Evolutionary conservation across 2,797 vertebrate genomes (phyloP).

Genomic region (Halcyon chelicuti): DNA sequence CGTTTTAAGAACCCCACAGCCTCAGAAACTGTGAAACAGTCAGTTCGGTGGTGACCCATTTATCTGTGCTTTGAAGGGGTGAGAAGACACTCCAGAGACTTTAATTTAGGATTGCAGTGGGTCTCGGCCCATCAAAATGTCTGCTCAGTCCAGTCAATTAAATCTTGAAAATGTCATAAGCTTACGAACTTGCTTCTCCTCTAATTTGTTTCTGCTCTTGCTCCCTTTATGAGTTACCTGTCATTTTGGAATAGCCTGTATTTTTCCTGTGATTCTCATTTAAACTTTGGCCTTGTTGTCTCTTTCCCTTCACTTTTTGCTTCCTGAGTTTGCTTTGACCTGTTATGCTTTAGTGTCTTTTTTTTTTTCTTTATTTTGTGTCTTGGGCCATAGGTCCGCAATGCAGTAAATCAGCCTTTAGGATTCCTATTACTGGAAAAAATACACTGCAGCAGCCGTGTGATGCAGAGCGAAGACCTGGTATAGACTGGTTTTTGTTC

Average conservation of each 20-base stretch:
- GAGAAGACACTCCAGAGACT: background rate
- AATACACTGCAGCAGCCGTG: background rate
- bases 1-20: background rate
- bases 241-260: background rate
- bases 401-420: background rate
- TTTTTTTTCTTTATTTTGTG: background rate
- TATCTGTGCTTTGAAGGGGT: background rate
- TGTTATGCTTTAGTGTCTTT: background rate
- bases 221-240: background rate
- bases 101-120: background rate
- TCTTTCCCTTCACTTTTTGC: background rate
- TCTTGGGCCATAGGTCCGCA: background rate
- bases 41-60: background rate
- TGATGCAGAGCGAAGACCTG: background rate
- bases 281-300: background rate
- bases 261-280: background rate
- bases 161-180: background rate
- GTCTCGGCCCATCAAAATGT: background rate
- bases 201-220: background rate
- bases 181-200: background rate
- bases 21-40: background rate
- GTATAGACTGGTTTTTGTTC: background rate
- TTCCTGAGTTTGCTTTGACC: background rate
- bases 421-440: background rate
- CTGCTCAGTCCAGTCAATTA: background rate